A percentile compares a stretch with the other conserved stretches of the same genome.
Conservation (phyloP, 2,888 invertebrate species). For the Nudaria mundana region DNA sequence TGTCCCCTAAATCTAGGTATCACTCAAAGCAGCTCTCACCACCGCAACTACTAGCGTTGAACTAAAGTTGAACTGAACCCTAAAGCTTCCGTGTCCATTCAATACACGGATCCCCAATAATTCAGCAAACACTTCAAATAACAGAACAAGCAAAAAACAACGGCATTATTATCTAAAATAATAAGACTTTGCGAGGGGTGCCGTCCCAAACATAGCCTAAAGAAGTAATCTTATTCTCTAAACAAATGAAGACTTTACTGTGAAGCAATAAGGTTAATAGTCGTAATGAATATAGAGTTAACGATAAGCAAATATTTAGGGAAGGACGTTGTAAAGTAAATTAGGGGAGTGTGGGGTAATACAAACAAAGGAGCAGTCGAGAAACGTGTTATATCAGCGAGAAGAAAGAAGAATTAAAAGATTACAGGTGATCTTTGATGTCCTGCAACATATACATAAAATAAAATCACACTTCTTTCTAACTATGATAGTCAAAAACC, state of each 20-base stretch:
- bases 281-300: conserved; percentile 33
- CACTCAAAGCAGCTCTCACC: neutral
- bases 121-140: conserved; percentile 24
- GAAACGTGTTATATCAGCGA: too few species aligned
- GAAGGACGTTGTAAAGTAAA: conserved; percentile 54
- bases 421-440: too few species aligned
- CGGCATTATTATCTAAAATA: conserved; percentile 33
- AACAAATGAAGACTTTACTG: conserved; percentile 5
- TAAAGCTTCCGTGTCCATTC: conserved; percentile 8
- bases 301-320: conserved; percentile 65
- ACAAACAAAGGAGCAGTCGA: conserved; percentile 34
- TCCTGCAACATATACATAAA: too few species aligned
- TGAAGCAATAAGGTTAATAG: conserved; percentile 8
- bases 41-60: too few species aligned
- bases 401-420: too few species aligned
- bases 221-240: conserved; percentile 4
- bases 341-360: conserved; percentile 42
- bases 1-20: too few species aligned
- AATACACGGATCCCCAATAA: conserved; percentile 26
- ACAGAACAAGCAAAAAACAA: conserved; percentile 28
- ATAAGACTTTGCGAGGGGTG: conserved; percentile 25
- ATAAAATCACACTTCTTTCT: too few species aligned
- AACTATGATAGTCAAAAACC: too few species aligned
- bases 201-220: conserved; percentile 19
- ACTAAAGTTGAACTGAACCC: too few species aligned